These are phyloP conservation scores for Opisthograptis luteolata DNA, from an alignment of 2,888 invertebrate species.

Conservation along the genomic window DNA sequence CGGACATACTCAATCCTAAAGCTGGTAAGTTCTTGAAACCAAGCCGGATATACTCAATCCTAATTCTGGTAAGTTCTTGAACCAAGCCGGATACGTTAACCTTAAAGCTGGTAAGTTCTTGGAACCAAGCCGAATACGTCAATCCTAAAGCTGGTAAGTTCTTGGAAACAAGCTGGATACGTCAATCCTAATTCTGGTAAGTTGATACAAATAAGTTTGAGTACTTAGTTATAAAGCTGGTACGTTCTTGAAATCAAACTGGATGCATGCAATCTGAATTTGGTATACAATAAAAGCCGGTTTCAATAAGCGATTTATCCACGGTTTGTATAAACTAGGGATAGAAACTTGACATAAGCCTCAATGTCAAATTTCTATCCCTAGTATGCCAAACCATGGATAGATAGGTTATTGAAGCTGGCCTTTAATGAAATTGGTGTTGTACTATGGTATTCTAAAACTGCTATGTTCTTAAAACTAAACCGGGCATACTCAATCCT, in stretches of 20 bases:
- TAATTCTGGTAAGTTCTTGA: slow-evolving; percentile 61
- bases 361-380: too few relatives aligned
- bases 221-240: slow-evolving; percentile 75
- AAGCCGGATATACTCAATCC: slow-evolving; percentile 76
- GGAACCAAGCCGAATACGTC: slow-evolving; percentile 69
- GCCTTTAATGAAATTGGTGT: too few relatives aligned
- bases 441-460: too few relatives aligned
- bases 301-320: too few relatives aligned
- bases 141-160: slow-evolving; percentile 72
- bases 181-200: slow-evolving; percentile 69
- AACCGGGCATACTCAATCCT: slow-evolving; percentile 75
- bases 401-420: too few relatives aligned
- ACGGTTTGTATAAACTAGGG: too few relatives aligned
- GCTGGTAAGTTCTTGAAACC: slow-evolving; percentile 59
- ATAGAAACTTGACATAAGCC: too few relatives aligned
- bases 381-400: too few relatives aligned
- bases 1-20: slow-evolving; percentile 76
- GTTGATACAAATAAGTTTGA: too few relatives aligned
- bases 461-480: too few relatives aligned
- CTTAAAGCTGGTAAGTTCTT: slow-evolving; percentile 68
- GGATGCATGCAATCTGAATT: slow-evolving; percentile 55
- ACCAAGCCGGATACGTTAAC: slow-evolving; percentile 26
- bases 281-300: too few relatives aligned
- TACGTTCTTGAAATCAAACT: slow-evolving; percentile 38
- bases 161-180: too few relatives aligned